Conservation (phyloP, 2,888 invertebrate genomes). For the Ichneumoninae sp. region DNA sequence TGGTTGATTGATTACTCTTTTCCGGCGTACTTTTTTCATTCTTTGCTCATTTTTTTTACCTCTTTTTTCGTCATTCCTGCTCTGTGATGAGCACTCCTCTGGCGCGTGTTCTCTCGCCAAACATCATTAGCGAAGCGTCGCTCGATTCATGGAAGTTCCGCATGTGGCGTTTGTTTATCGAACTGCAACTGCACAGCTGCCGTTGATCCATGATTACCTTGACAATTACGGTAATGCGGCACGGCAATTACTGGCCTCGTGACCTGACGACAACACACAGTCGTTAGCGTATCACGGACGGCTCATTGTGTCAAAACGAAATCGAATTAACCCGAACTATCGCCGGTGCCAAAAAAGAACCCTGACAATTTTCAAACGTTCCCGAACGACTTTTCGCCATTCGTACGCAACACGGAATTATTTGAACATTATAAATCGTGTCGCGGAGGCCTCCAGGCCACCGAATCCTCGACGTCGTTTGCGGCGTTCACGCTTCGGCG, state of each 20-base stretch:
- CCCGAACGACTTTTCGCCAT: no score
- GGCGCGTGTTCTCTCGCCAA: slow-evolving; percentile 51
- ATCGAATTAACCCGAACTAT: neutral
- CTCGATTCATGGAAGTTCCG: slow-evolving; percentile 18
- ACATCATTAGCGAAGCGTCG: slow-evolving; percentile 50
- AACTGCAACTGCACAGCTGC: neutral
- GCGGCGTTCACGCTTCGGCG: neutral
- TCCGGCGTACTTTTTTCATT: slow-evolving; percentile 20
- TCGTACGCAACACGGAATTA: neutral
- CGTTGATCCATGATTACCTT: neutral
- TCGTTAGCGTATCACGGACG: no score
- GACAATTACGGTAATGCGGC: neutral
- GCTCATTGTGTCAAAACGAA: neutral
- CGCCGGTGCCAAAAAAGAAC: neutral
- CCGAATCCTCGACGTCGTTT: slow-evolving; percentile 26
- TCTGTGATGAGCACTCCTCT: slow-evolving; percentile 5
- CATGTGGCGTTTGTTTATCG: slow-evolving; percentile 12
- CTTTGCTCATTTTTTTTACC: neutral
- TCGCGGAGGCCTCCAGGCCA: neutral
- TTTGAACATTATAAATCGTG: slow-evolving; percentile 7
- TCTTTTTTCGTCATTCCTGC: slow-evolving; percentile 8
- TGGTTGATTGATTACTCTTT: slow-evolving; percentile 57
- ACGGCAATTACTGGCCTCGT: neutral
- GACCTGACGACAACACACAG: neutral
- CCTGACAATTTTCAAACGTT: neutral